phyloP scores from a whole-genome alignment of 2,888 invertebrate species.

The Glomeris marginata region DNA sequence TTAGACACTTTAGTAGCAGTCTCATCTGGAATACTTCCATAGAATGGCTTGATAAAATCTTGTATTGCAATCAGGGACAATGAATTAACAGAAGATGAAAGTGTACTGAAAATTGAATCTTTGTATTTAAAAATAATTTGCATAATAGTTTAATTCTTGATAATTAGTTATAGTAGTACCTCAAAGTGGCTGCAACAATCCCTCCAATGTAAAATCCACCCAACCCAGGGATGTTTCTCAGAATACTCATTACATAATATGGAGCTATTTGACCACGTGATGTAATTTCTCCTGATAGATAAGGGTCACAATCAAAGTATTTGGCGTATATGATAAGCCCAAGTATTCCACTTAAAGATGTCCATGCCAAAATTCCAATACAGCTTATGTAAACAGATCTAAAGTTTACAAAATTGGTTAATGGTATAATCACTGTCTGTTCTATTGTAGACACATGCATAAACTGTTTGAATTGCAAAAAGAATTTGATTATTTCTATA shows the following conservation, averaged over 20 bases:
- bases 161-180: neutral
- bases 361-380: neutral
- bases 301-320: constrained; percentile 10
- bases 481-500: no score
- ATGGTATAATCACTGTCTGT: no score
- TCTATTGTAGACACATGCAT: no score
- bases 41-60: constrained; percentile 10
- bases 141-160: neutral
- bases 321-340: constrained; percentile 12
- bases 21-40: constrained; percentile 4
- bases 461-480: no score
- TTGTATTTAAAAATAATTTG: neutral
- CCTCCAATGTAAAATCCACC: no score
- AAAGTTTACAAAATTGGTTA: no score
- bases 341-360: neutral
- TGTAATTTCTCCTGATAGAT: neutral
- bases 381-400: constrained; percentile 1
- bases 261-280: constrained; percentile 9
- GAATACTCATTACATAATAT: neutral
- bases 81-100: constrained; percentile 9
- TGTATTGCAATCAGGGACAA: constrained; percentile 7
- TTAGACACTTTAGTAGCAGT: constrained; percentile 2
- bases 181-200: neutral
- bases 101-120: constrained; percentile 6
- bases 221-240: neutral